Conservation (phyloP, 2,888 invertebrate genomes). For the Yponomeuta plumbellus region DNA sequence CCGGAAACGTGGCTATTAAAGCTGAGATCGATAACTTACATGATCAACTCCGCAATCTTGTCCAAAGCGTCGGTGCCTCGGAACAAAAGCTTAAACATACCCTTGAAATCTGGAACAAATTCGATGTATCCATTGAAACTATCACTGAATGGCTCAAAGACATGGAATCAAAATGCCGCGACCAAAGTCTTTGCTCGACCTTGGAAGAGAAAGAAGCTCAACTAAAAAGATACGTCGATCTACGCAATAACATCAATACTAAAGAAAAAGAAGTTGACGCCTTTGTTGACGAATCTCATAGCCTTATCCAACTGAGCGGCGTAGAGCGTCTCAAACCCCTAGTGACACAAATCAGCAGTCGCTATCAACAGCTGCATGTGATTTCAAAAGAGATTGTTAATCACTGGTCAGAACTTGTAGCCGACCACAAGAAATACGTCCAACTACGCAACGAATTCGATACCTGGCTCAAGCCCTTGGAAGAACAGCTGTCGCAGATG, state of each 20-base stretch:
- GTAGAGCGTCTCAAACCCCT: conserved; percentile 91
- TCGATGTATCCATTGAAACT: conserved; percentile 87
- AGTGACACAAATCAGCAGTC: conserved; percentile 91
- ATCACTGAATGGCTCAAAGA: conserved; percentile 91
- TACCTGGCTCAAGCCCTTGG: conserved; percentile 86
- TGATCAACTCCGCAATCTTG: conserved; percentile 80
- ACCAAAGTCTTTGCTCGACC: conserved; percentile 88
- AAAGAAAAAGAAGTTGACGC: conserved; percentile 91
- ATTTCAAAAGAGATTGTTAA: conserved; percentile 91
- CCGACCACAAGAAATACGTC: conserved; percentile 87
- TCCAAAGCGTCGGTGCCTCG: conserved; percentile 80
- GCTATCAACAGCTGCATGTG: conserved; percentile 87
- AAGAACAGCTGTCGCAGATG: conserved; percentile 80
- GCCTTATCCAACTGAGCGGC: conserved; percentile 87
- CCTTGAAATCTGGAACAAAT: conserved; percentile 89
- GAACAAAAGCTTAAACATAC: conserved; percentile 85
- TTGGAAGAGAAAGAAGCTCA: conserved; percentile 88
- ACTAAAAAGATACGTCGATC: conserved; percentile 81
- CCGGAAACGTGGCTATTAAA: conserved; percentile 84
- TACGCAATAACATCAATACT: conserved; percentile 84
- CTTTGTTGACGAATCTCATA: conserved; percentile 93
- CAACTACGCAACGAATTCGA: conserved; percentile 85
- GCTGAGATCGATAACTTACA: conserved; percentile 84
- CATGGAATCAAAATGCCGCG: conserved; percentile 89
- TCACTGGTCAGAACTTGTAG: conserved; percentile 88